Evolutionary conservation across 2,113 vertebrate species (phyloP).

Genomic region (Burhinus bistriatus): DNA sequence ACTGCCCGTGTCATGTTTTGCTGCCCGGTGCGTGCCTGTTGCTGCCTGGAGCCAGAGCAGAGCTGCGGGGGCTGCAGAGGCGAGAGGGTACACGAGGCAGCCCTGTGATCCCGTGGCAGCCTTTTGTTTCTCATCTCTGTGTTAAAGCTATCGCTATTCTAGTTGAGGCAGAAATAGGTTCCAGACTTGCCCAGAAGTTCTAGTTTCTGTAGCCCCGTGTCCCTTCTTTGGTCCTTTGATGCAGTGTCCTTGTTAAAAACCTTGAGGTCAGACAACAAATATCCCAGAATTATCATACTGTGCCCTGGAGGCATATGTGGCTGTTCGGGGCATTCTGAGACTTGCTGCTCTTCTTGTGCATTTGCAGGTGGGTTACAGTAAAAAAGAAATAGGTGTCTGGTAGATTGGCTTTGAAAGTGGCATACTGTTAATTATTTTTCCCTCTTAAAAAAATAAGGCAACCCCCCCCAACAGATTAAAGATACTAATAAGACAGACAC

Average conservation of each 20-base stretch:
- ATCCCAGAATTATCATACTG: accelerated
- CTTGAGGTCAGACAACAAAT: not conserved
- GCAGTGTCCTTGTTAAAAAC: not conserved
- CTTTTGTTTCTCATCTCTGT: accelerated
- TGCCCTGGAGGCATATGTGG: not conserved
- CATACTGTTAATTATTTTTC: not conserved
- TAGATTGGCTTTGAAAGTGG: not conserved
- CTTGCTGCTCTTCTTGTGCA: not conserved
- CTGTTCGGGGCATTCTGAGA: not conserved
- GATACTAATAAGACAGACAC: not conserved
- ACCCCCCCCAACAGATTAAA: not conserved
- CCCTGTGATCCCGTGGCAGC: accelerated
- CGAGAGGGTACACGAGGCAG: accelerated
- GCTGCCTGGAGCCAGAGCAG: too few species aligned
- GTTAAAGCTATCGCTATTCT: not conserved
- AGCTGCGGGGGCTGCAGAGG: not conserved
- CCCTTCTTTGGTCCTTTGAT: too few species aligned
- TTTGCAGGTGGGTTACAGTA: not conserved
- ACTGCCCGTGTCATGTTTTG: accelerated
- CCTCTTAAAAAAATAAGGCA: not conserved
- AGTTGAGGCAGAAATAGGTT: not conserved
- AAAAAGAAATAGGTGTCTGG: not conserved
- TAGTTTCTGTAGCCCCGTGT: not conserved
- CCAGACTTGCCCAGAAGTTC: not conserved
- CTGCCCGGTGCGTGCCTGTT: too few species aligned